Evolutionary conservation across 2,797 vertebrate genomes (phyloP), one percentile per base, ranked within the genome.

Genomic region (Ispidina lecontei): DNA sequence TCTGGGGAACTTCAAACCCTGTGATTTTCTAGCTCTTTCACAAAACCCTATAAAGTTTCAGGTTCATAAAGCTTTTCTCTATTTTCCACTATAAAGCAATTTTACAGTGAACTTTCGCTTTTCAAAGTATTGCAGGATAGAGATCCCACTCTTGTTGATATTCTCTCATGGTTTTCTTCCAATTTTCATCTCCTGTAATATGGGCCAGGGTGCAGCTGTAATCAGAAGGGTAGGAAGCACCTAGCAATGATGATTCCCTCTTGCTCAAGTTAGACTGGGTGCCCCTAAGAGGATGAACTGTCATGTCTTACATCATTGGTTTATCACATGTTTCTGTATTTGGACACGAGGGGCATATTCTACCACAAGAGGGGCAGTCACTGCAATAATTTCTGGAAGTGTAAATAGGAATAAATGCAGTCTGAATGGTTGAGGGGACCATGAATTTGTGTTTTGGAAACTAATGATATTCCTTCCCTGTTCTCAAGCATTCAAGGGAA

Each of bases 191-290:
- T 39, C 10, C 10, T 62, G 18, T 44, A 17, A 29, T 31, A 21
- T 2, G 21, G 12, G 18, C 29, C 29, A 62, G 5, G 7, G 3
- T n/a, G 10, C 17, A 70, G 26, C 43, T 64, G 59, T 31, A 52
- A 31, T 63, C 39, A 37, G 14, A 18, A 81, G 18, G 9, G 16
- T 60, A 17, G 28, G 18, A 49, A 64, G 47, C 9, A 58, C 11
- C 7, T 62, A 5, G 8, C 10, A 37, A 33, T 18, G 51, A 33
- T 51, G 5, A 62, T 75, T 64, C 3, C 13, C n/a, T 73, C 28
- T 74, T 6, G 4, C 37, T 10, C 0, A 5, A 14, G 8, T 21
- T 44, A 19, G 15, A 9, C 8, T 26, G 11, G 8, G 12, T 22
- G 4, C 2, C n/a, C 8, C 35, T 35, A 15, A 22, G 49, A 49